phyloP scores from a whole-genome alignment of 2,113 vertebrate genomes.

The Rhagologus leucostigma region DNA sequence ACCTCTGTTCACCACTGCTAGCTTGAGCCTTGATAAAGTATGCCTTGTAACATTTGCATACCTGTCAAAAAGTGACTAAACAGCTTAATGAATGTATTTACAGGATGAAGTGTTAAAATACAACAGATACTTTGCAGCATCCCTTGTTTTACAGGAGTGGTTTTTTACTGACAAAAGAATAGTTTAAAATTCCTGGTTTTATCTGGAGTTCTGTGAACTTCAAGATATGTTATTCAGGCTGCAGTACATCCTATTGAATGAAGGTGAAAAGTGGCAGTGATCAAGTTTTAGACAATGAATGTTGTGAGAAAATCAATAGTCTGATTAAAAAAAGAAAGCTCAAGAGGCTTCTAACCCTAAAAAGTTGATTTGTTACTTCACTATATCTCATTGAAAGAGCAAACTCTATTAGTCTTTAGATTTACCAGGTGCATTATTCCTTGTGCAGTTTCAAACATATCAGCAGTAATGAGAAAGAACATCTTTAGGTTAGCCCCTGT shows the following conservation, averaged over 20 bases:
- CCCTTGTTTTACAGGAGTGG: background rate
- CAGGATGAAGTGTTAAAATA: background rate
- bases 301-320: conserved; percentile 66
- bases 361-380: conserved; percentile 70
- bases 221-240: conserved; percentile 8
- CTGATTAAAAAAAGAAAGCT: conserved; percentile 71
- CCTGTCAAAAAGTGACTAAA: background rate
- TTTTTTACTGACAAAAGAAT: background rate
- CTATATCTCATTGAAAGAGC: conserved; percentile 56
- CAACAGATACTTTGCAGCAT: background rate
- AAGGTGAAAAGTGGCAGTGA: conserved; percentile 37
- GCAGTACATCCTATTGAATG: background rate
- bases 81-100: background rate
- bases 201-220: background rate
- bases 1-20: background rate
- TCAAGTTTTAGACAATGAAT: conserved; percentile 59
- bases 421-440: conserved; percentile 52
- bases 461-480: conserved; percentile 47
- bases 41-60: background rate
- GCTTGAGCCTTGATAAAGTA: background rate
- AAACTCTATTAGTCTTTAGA: conserved; percentile 39
- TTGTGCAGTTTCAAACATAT: conserved; percentile 29
- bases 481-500: conserved; percentile 15
- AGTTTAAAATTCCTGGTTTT: background rate
- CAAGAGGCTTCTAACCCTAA: conserved; percentile 66